Conservation (phyloP, 2,888 invertebrate genomes). For the Idaea aversata region DNA sequence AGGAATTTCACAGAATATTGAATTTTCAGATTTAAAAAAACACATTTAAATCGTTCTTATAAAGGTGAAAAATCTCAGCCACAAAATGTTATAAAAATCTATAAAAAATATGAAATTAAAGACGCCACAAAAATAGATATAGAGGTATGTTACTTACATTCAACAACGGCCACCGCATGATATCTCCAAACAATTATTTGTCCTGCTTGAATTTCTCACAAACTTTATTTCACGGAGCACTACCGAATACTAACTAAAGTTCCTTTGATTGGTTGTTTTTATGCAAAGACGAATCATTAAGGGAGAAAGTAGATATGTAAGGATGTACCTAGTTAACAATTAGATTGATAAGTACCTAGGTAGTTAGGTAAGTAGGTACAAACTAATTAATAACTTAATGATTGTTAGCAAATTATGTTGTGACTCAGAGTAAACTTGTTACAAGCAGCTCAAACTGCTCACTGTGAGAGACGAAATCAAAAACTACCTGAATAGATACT, state of each 20-base stretch:
- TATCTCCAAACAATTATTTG: conserved; percentile 9
- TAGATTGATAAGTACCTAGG: background rate
- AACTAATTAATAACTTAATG: background rate
- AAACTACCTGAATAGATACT: no score
- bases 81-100: no score
- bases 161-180: conserved; percentile 25
- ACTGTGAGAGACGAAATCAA: no score
- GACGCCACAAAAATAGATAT: background rate
- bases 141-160: conserved; percentile 32
- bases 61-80: no score
- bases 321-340: background rate
- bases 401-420: no score
- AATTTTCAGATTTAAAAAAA: no score
- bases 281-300: conserved; percentile 10
- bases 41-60: no score
- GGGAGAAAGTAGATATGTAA: conserved; percentile 12
- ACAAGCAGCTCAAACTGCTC: no score
- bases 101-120: no score
- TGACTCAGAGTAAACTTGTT: no score
- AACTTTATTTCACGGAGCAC: conserved; percentile 3
- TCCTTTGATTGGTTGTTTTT: conserved; percentile 3
- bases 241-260: conserved; percentile 9
- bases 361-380: background rate
- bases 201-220: background rate
- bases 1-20: no score